Percentiles rank a stretch among this genome's conserved stretches.
These are phyloP conservation scores for Petrophora chlorosata DNA, from an alignment of 2,888 invertebrate genomes.

Conservation along the genomic window DNA sequence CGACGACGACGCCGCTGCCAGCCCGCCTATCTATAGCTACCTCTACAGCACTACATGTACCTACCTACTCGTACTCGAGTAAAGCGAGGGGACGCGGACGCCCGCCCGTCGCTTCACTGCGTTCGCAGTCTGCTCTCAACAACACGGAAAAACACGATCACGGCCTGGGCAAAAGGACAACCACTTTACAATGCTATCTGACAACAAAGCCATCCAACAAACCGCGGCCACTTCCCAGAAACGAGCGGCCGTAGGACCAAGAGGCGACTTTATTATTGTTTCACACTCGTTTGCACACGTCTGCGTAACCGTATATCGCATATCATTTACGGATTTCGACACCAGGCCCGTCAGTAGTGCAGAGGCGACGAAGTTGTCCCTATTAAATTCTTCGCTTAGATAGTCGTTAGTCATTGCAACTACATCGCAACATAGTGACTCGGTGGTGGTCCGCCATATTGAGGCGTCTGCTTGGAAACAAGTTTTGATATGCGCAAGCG, in stretches of 20 bases:
- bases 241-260: constrained; percentile 35
- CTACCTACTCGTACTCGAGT: constrained; percentile 50
- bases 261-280: constrained; percentile 43
- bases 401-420: constrained; percentile 33
- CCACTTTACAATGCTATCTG: constrained; percentile 49
- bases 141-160: constrained; percentile 67
- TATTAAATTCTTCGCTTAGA: constrained; percentile 38
- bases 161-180: constrained; percentile 63
- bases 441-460: constrained; percentile 67
- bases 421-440: constrained; percentile 32
- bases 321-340: constrained; percentile 21
- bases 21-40: constrained; percentile 57
- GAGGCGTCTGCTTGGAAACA: constrained; percentile 73
- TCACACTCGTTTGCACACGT: constrained; percentile 40
- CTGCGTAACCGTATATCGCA: constrained; percentile 36
- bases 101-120: constrained; percentile 9
- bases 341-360: constrained; percentile 14
- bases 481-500: constrained; percentile 73
- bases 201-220: constrained; percentile 52
- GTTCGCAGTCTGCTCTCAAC: constrained; percentile 52
- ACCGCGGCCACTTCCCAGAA: constrained; percentile 58
- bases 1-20: constrained; percentile 66
- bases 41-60: constrained; percentile 39
- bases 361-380: constrained; percentile 25
- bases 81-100: constrained; percentile 51